Base-by-base conservation (phyloP, 2,797 vertebrate species). In the Microhierax caerulescens region DNA sequence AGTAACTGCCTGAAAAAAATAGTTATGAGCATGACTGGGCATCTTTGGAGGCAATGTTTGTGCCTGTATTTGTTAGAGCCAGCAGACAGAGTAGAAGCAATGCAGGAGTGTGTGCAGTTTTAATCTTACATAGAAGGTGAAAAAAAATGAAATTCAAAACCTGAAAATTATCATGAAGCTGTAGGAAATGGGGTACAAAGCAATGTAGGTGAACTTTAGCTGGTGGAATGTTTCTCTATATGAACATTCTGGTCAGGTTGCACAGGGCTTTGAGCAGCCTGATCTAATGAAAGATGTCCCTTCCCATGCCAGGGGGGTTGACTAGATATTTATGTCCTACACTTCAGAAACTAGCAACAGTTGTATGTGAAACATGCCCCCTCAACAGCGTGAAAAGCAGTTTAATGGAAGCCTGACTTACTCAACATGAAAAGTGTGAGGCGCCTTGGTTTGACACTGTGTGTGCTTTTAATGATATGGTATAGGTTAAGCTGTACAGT, bases 391-490 rank as follows among this genome's bases (percentile, higher is more conserved):
- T 11, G 5, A 72, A 69, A 54, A 79, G 25, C 16, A 51, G 24
- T 78, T 74, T 39, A 30, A 41, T 45, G 5, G 12, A 70, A 70
- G 30, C 20, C 78, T 69, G 34, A 51, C 30, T 80, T 47, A 7
- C 1, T 12, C 57, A 69, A 13, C 4, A 2, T 11, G 19, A 17
- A 27, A 87, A 77, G 21, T 22, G 28, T 1, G 2, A 64, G 28
- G 24, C 0, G 1, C 48, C 45, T 92, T 61, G 19, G 14, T 77
- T 93, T 89, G 51, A 39, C 0, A 0, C 23, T 19, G 11, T 19
- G 6, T 45, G 32, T 76, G 15, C 28, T 88, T 73, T 73, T 56
- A 36, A 28, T 24, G 36, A 19, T 75, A 19, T 50, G 57, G 13
- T 23, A 39, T 45, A 28, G 7, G 19, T 63, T 53, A 82, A 82